phyloP scores from a whole-genome alignment of 2,888 invertebrate genomes.

The Seladonia tumulorum region DNA sequence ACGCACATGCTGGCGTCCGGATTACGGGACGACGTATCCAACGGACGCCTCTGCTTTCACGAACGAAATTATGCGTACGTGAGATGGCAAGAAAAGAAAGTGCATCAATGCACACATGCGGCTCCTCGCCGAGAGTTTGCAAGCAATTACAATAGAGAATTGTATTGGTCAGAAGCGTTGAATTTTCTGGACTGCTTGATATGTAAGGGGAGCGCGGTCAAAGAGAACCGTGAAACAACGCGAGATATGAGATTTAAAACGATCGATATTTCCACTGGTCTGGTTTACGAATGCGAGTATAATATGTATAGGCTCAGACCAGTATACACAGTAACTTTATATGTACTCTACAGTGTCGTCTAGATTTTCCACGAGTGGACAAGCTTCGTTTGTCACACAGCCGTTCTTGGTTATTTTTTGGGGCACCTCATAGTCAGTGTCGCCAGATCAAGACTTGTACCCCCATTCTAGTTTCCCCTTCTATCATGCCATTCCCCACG shows the following conservation, averaged over 20 bases:
- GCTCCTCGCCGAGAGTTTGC: not conserved
- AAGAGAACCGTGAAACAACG: conserved; percentile 32
- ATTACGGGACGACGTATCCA: not conserved
- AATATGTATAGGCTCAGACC: not conserved
- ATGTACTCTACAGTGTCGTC: not conserved
- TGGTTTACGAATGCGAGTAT: conserved; percentile 35
- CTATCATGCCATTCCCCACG: too few relatives aligned
- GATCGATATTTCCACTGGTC: conserved; percentile 65
- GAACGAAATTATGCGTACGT: conserved; percentile 40
- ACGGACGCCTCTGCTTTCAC: conserved; percentile 34
- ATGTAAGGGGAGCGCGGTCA: not conserved
- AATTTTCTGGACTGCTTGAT: not conserved
- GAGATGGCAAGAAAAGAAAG: conserved; percentile 34
- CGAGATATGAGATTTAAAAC: conserved; percentile 66
- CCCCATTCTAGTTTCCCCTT: too few relatives aligned
- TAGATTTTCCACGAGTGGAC: not conserved
- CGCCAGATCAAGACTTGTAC: too few relatives aligned
- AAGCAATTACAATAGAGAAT: not conserved
- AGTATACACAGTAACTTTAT: too few relatives aligned
- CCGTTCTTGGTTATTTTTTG: not conserved
- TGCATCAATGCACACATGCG: not conserved
- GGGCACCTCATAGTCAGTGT: not conserved
- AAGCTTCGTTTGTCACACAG: not conserved
- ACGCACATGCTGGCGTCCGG: too few relatives aligned
- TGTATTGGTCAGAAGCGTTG: not conserved